Percentiles rank a stretch among this genome's conserved stretches.
phyloP scores from a whole-genome alignment of 2,888 invertebrate species.

The Drosophila flavopinicola region DNA sequence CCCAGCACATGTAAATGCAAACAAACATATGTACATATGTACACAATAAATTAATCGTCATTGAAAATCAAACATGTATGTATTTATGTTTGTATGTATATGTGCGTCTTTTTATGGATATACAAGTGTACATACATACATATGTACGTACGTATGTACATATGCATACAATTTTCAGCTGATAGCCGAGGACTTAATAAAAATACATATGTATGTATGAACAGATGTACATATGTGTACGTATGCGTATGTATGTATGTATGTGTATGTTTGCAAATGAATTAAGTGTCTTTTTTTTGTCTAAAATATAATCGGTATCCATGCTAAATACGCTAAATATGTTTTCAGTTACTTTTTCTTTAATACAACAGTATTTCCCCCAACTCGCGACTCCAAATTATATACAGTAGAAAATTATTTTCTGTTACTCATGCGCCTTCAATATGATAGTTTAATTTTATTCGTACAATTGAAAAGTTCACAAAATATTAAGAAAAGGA shows the following conservation, averaged over 20 bases:
- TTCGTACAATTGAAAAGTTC: conserved; percentile 83
- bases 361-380: conserved; percentile 79
- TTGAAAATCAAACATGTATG: not conserved
- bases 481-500: conserved; percentile 57
- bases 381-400: conserved; percentile 81
- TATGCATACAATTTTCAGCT: conserved; percentile 1
- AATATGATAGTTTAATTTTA: conserved; percentile 82
- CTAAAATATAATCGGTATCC: conserved; percentile 71
- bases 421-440: conserved; percentile 83
- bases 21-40: not conserved
- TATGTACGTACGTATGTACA: conserved; percentile 21
- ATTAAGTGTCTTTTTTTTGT: conserved; percentile 41
- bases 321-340: conserved; percentile 58
- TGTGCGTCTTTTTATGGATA: not conserved
- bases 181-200: not conserved
- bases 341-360: conserved; percentile 74
- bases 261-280: conserved; percentile 21
- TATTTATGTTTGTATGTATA: not conserved
- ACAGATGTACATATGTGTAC: conserved; percentile 33
- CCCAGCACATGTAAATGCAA: too few species aligned
- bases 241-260: conserved; percentile 17
- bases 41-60: too few species aligned
- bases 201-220: conserved; percentile 8
- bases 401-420: conserved; percentile 83
- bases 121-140: not conserved